Evolutionary conservation across 2,113 vertebrate species (phyloP), one percentile per base, ranked within the genome.

Genomic region (Channa argus): DNA sequence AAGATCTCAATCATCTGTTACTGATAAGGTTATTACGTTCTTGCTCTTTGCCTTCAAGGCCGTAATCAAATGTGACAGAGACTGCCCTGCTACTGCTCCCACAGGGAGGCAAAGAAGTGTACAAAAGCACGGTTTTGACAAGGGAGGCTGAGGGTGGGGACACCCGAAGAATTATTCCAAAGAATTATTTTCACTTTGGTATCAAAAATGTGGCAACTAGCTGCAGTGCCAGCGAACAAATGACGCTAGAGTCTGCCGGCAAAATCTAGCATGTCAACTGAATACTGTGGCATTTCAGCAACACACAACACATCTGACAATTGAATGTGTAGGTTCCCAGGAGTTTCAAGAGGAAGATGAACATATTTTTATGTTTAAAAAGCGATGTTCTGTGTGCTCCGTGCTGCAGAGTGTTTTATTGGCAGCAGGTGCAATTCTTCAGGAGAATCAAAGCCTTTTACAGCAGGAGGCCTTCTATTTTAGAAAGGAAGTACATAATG

Each of bases 1-100:
- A 93, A 93, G 85, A 91, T 92, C 87, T 91, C 89, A 88, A 90
- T 93, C 92, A 87, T 92, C 84, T 88, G 82, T 56, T 89, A 87
- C 89, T 88, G 90, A 92, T 93, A 87, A 89, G 82, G 86, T 87
- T 88, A 90, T 92, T 92, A 90, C 87, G 81, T 77, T 85, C 75
- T 85, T 91, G 88, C 86, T 87, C 87, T 88, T 86, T 91, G 85
- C 88, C 88, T 90, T 87, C 80, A 80, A 85, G 90, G 88, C 83
- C 8, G 5, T 92, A 92, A 92, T 93, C 85, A 90, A 91, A 90
- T 82, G 82, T 89, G 88, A 90, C 84, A 86, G 82, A 87, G 70
- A 76, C 71, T 83, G 78, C 62, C 76, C 85, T 82, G 78, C 74
- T 80, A 83, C 69, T 72, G 85, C 85, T 80, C 83, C 79, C 83